Base-by-base conservation (phyloP, 2,113 vertebrate genomes). In the Lagopus muta region DNA sequence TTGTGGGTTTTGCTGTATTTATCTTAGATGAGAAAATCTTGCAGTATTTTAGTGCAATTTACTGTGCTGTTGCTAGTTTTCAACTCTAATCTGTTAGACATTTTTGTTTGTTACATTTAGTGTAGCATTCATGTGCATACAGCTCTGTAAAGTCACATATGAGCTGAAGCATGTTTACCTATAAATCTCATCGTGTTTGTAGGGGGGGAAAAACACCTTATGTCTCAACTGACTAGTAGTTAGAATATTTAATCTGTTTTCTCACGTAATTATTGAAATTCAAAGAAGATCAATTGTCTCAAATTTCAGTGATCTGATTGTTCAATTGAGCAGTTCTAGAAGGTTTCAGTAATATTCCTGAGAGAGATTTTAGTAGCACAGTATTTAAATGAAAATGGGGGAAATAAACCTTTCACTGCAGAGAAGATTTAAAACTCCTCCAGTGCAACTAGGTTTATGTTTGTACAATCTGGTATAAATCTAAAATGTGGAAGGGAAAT, bases 241-340 rank as follows among this genome's bases (percentile, higher is more conserved):
- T 79, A 64, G 47, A 64, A 15, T 40, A 42, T 71, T 79, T 64
- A 50, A 86, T 89, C 36, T 75, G 10, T 89, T 78, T 67, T 71
- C 21, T 93, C 27, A 57, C 24, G 9, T 30, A 81, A 62, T 48
- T 84, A 17, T 76, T 25, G 25, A 61, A 9, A 25, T 61, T 47
- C 65, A n/a, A 89, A 91, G 43, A 91, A 36, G 42, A 11, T 82
- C 67, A 77, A 11, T 73, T 85, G 34, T 60, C 38, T 67, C 57
- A 93, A 64, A 73, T 82, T 90, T 80, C 67, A 18, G 19, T 70
- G 65, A 92, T 42, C 55, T 80, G 70, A 62, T 73, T 90, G 69
- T 75, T 13, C 19, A 73, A 45, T 61, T 60, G 36, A 94, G 22
- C 21, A 69, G 28, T 42, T 57, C 11, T 61, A 50, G 27, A 43